A percentile compares a stretch with the other conserved stretches of the same genome.
These are phyloP conservation scores for Micrastur ruficollis DNA, from an alignment of 2,797 vertebrate species.

Conservation along the genomic window DNA sequence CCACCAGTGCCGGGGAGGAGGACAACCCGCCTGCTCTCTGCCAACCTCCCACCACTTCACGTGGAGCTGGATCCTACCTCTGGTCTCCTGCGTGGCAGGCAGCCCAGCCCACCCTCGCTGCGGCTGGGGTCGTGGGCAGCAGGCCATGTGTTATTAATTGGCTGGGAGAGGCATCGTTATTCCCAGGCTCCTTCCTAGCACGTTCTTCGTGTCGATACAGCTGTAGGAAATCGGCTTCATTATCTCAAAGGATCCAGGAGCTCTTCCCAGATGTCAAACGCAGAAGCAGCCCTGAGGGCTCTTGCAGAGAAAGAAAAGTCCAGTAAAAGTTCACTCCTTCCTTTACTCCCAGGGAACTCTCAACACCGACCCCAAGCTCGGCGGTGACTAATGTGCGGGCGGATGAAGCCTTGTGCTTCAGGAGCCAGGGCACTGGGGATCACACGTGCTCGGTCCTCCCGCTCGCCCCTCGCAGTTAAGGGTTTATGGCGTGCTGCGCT, in stretches of 20 bases:
- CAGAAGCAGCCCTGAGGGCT: background rate
- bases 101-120: background rate
- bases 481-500: background rate
- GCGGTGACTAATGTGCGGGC: accelerated
- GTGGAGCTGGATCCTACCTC: background rate
- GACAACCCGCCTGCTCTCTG: background rate
- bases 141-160: background rate
- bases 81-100: background rate
- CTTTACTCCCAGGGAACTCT: background rate
- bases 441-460: accelerated
- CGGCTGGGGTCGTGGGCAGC: background rate
- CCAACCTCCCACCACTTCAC: background rate
- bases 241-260: background rate
- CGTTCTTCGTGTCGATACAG: accelerated
- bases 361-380: accelerated
- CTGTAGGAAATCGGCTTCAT: background rate
- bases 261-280: background rate
- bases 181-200: background rate
- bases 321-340: background rate
- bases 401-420: background rate
- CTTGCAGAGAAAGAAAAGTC: background rate
- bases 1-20: too few relatives aligned
- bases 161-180: background rate
- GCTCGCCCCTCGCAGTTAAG: background rate
- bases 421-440: background rate